Evolutionary conservation across 2,113 vertebrate species (phyloP), one percentile per base, ranked within the genome.

Genomic region (Proteles cristata): DNA sequence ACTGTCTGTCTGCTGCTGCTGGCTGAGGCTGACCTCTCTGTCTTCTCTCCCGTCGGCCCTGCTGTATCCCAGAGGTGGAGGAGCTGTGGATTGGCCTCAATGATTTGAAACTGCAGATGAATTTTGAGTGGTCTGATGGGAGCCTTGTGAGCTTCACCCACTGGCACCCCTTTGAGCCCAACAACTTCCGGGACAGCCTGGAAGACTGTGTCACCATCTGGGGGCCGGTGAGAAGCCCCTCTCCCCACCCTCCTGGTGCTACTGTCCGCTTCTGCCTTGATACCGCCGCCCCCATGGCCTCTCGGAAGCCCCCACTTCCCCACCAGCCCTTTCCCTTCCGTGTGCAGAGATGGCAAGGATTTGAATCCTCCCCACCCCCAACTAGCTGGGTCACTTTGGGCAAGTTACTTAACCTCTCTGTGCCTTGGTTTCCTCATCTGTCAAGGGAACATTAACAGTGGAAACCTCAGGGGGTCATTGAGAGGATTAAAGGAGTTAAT

Each of bases 41-140:
- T 61, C 81, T 19, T 31, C 61, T 43, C 55, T 63, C 9, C 19
- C 16, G 35, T 50, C 31, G 4, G 26, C 1, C 19, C 66, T 17
- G 7, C 63, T 4, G 71, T n/a, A 28, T 26, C 73, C 81, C 98
- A 99, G 99, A 99, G 16, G 98, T 99, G 48, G 99, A 99, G 82
- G 99, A 99, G 98, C 98, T 99, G 31, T 99, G 99, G 99, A 99
- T 99, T 9, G 99, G 99, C 31, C 99, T 99, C 21, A 99, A 99
- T 3, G 99, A 99, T 95, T 98, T 99, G 39, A 98, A 99, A 43
- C 99, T 99, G 98, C 99, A 99, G 98, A 99, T 99, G 99, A 99
- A 99, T 98, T 99, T 99, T 0, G 99, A 99, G 95, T 99, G 99
- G 99, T 99, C 99, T 0, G 99, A 99, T 4, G 99, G 99, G 96